Base-by-base conservation (phyloP, 1,140 invertebrate species). In the Argopecten irradians region DNA sequence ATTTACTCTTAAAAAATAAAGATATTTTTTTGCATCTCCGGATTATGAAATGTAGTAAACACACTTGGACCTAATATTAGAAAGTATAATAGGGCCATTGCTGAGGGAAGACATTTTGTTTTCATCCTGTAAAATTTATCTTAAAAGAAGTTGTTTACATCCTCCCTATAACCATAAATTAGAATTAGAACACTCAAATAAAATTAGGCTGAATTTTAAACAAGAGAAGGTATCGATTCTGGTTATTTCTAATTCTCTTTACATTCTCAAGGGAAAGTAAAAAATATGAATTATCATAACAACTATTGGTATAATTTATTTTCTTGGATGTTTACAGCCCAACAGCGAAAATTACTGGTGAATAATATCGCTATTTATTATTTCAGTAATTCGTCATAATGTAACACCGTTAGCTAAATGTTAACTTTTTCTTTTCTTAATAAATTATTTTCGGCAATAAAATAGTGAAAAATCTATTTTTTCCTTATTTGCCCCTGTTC, bases 341-440 rank as follows among this genome's bases (percentile, higher is more conserved):
- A 28, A 28, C 55, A 28, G 16, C n/a, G 5, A 71, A 71, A 71
- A 71, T 71, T 71, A 28, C 55, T 3, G 8, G 22, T 28, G 55
- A 71, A 71, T 71, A 71, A 71, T 71, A 71, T 71, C 55, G 55
- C 55, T 71, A 71, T 71, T 71, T 71, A 71, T 71, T n/a, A 71
- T 71, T 71, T 71, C 55, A 71, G 28, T 71, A 71, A 71, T 71
- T 71, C 55, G 11, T 71, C 55, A 71, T 22, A 71, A 5, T 71
- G 55, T 28, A 28, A 71, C 16, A 28, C n/a, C 0, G 55, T 71
- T n/a, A 71, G n/a, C 55, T 71, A 71, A 71, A 71, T n/a, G 28
- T 71, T 16, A 16, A 28, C 16, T 28, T 71, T 71, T 71, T 71
- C n/a, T 28, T n/a, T 71, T 22, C 22, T 71, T 71, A 28, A 71